phyloP scores from a whole-genome alignment of 2,113 vertebrate genomes.

The Stigmatopora nigra region DNA sequence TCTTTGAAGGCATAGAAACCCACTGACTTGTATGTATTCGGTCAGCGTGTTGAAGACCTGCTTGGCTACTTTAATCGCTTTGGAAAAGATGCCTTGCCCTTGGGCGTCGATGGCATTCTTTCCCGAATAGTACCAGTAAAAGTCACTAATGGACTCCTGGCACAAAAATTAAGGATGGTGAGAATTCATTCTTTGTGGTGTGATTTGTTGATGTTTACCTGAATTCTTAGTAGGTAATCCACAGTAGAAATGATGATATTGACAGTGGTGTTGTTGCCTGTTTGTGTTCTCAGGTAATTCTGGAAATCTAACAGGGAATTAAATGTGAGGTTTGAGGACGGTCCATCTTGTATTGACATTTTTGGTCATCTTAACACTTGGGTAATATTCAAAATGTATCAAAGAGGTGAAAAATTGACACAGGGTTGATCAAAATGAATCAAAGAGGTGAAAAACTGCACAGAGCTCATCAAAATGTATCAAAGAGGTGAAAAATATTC shows the following conservation, averaged over 20 bases:
- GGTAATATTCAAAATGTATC: too few species aligned
- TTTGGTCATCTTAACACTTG: not conserved
- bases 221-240: conserved; percentile 89
- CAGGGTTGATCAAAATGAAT: not conserved
- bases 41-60: conserved; percentile 97
- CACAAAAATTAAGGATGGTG: conserved; percentile 6
- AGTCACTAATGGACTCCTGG: conserved; percentile 96
- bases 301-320: conserved; percentile 79
- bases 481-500: too few species aligned
- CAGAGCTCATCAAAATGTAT: too few species aligned
- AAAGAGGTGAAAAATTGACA: not conserved
- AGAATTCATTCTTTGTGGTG: not conserved
- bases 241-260: conserved; percentile 96
- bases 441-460: not conserved
- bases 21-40: conserved; percentile 89
- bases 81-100: conserved; percentile 88
- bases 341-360: not conserved
- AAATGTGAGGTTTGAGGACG: not conserved
- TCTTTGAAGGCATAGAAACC: not conserved
- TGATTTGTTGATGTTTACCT: conserved; percentile 64
- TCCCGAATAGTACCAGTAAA: conserved; percentile 97
- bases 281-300: conserved; percentile 91
- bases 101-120: conserved; percentile 87
- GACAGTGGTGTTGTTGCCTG: conserved; percentile 94
- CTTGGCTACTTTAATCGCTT: conserved; percentile 89